Conservation (phyloP, 2,113 vertebrate genomes). For the Erythrocercus mccallii region DNA sequence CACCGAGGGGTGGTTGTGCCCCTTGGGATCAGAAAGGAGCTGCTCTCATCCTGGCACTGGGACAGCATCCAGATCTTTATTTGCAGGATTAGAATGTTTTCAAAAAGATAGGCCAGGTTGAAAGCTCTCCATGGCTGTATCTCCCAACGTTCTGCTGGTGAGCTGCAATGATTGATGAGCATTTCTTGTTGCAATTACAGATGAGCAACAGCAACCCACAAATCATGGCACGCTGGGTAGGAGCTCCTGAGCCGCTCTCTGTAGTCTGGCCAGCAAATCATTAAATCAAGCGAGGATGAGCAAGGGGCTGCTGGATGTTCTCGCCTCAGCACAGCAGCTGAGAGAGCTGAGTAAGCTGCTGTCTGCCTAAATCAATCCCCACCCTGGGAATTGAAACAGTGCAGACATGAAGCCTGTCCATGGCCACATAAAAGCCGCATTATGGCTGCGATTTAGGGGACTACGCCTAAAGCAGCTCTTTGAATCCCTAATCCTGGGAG, state of each 20-base stretch:
- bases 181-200: constrained; percentile 4
- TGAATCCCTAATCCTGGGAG: background rate
- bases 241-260: background rate
- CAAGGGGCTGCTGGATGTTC: constrained; percentile 43
- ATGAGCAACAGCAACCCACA: constrained; percentile 15
- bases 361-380: constrained; percentile 16
- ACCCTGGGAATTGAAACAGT: background rate
- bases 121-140: background rate
- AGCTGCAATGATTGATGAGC: background rate
- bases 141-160: background rate
- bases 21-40: background rate
- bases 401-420: background rate
- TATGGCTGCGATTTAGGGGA: background rate
- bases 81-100: background rate
- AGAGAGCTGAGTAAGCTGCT: constrained; percentile 37
- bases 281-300: constrained; percentile 22
- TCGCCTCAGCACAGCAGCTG: background rate
- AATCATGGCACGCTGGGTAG: background rate
- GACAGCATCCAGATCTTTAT: background rate
- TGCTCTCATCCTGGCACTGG: background rate
- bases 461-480: background rate
- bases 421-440: background rate
- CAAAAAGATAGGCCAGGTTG: background rate
- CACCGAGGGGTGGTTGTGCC: background rate
- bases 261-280: constrained; percentile 43